Evolutionary conservation across 1,140 invertebrate genomes (phyloP).

Genomic region (Cylas formicarius): DNA sequence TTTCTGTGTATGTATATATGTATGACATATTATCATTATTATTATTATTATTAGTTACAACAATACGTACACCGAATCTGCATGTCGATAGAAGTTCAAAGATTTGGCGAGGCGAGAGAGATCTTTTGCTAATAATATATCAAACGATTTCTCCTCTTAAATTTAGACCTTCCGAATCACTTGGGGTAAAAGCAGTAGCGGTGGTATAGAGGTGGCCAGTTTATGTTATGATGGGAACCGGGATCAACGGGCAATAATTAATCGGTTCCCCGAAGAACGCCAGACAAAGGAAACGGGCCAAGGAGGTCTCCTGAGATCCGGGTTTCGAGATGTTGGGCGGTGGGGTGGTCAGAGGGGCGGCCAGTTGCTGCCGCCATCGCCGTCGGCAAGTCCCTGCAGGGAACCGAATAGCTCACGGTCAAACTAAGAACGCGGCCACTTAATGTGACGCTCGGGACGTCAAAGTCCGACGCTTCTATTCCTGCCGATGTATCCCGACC

Average conservation of each 20-base stretch:
- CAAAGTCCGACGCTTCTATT: conserved; percentile 19
- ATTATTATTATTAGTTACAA: no score
- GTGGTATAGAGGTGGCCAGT: conserved; percentile 25
- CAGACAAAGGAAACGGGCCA: conserved; percentile 39
- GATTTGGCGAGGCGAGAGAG: no score
- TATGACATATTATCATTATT: no score
- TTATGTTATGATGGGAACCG: conserved; percentile 36
- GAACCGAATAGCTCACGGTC: conserved; percentile 41
- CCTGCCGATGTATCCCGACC: conserved; percentile 16
- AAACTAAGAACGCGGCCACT: conserved; percentile 42
- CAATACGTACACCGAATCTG: no score
- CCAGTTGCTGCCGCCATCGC: conserved; percentile 9
- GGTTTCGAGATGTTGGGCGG: conserved; percentile 28
- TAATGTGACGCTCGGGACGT: conserved; percentile 43
- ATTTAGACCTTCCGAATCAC: neutral
- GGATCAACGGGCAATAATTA: conserved; percentile 40
- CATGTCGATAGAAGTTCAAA: no score
- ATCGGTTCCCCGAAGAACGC: conserved; percentile 40
- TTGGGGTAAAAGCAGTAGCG: conserved; percentile 13
- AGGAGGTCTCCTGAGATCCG: conserved; percentile 33
- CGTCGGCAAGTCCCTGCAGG: conserved; percentile 27
- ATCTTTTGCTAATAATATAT: no score
- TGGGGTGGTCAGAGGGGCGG: conserved; percentile 12
- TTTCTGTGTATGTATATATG: no score
- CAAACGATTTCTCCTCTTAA: no score